Conservation (phyloP, 2,113 vertebrate genomes). For the Vulpes lagopus region DNA sequence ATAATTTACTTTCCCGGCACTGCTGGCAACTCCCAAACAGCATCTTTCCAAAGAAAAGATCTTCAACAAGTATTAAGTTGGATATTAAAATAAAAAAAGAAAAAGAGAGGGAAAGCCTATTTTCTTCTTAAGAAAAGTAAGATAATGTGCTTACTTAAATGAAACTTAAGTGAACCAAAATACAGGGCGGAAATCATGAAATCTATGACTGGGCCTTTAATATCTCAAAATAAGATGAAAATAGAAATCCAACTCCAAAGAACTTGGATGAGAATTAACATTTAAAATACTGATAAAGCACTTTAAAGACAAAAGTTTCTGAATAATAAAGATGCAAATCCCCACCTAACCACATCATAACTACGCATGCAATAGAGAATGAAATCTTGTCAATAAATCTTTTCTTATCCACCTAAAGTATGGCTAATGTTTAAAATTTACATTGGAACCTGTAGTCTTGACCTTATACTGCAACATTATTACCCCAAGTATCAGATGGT, state of each 20-base stretch:
- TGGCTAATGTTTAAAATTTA: neutral
- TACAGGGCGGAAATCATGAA: neutral
- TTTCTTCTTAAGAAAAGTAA: slow-evolving; percentile 16
- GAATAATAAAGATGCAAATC: neutral
- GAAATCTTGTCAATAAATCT: neutral
- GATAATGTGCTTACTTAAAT: neutral
- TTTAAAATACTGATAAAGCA: neutral
- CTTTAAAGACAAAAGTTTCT: slow-evolving; percentile 4
- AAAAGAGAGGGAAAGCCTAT: neutral
- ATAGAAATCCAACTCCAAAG: neutral
- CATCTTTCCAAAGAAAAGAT: slow-evolving; percentile 22
- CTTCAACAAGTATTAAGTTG: neutral
- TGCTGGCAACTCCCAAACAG: neutral
- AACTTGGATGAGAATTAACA: neutral
- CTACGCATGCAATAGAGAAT: neutral
- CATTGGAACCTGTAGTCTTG: neutral
- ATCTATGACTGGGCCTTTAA: neutral
- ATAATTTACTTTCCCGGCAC: neutral
- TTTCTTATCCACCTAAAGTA: neutral
- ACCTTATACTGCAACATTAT: neutral
- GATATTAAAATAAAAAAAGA: neutral
- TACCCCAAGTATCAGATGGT: neutral
- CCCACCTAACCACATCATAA: neutral
- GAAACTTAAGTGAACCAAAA: neutral
- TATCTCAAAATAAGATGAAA: slow-evolving; percentile 47